Conservation (phyloP, 2,888 invertebrate genomes). For the Drymonia ruficornis region DNA sequence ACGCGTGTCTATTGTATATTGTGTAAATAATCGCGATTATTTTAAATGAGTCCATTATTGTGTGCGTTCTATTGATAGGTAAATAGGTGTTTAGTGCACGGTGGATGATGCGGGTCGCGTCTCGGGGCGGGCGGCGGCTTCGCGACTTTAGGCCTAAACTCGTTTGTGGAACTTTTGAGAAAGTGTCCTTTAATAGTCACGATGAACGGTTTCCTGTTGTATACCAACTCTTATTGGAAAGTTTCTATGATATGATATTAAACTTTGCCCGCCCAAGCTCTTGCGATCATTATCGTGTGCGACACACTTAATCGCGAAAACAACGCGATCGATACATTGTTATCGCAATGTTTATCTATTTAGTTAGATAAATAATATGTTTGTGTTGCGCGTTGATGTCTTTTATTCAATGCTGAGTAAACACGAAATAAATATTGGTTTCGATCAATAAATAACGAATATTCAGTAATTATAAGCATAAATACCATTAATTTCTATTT, state of each 20-base stretch:
- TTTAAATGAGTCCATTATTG: constrained; percentile 62
- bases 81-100: constrained; percentile 63
- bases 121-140: constrained; percentile 58
- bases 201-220: constrained; percentile 54
- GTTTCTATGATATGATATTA: constrained; percentile 17
- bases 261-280: constrained; percentile 58
- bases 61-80: constrained; percentile 70
- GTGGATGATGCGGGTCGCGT: constrained; percentile 45
- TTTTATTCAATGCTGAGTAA: constrained; percentile 59
- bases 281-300: not conserved
- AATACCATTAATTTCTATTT: too few species aligned
- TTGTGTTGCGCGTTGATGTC: constrained; percentile 75
- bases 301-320: constrained; percentile 38
- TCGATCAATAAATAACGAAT: not conserved
- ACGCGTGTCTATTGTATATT: constrained; percentile 54
- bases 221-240: constrained; percentile 55
- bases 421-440: constrained; percentile 20
- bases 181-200: constrained; percentile 74
- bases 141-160: constrained; percentile 70
- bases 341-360: constrained; percentile 64
- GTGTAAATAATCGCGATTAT: constrained; percentile 75
- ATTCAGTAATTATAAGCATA: too few species aligned
- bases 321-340: constrained; percentile 69
- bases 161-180: constrained; percentile 63
- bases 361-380: constrained; percentile 61